Base-by-base conservation (phyloP, 2,888 invertebrate genomes). In the Drosophila nr. perissopoda region DNA sequence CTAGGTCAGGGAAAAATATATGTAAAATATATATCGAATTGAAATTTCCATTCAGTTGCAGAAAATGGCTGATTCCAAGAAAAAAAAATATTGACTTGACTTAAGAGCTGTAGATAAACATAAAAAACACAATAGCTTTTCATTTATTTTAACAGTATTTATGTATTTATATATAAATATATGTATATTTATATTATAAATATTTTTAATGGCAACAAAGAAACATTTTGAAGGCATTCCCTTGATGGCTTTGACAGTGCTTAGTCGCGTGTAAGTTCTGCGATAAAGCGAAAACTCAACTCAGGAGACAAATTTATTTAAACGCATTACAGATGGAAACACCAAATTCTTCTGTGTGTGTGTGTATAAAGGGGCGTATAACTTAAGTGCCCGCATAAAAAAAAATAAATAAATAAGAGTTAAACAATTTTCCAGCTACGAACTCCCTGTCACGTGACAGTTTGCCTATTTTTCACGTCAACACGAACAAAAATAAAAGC, bases 391-490 rank as follows among this genome's bases (percentile, higher is more conserved):
- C 69, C 58, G 59, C 71, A 72, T 70, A 49, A 38, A n/a, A 34
- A 45, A 27, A 3, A 25, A 21, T 27, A 45, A 40, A 34, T 31
- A 16, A 56, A 49, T 13, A 31, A 59, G 73, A 76, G 69, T 69
- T 73, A 51, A 79, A 69, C 80, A 70, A 42, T 85, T 78, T 69
- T 31, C 52, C 52, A 70, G 72, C 82, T 63, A 65, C 60, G 62
- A 69, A 65, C 59, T 57, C 49, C 25, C 48, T 52, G 78, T 84
- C 48, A 88, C 84, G 90, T 85, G 90, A 85, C 89, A 80, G 59
- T 78, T 85, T 58, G 61, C 58, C 83, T 58, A 90, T 90, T 87
- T 87, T 78, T 89, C 84, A 87, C 74, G 62, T 71, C 48, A 54
- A 76, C 64, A 36, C 52, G 61, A 69, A 59, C 53, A 36, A 54